Conservation (phyloP, 2,797 vertebrate species). For the Periophthalmus magnuspinnatus region DNA sequence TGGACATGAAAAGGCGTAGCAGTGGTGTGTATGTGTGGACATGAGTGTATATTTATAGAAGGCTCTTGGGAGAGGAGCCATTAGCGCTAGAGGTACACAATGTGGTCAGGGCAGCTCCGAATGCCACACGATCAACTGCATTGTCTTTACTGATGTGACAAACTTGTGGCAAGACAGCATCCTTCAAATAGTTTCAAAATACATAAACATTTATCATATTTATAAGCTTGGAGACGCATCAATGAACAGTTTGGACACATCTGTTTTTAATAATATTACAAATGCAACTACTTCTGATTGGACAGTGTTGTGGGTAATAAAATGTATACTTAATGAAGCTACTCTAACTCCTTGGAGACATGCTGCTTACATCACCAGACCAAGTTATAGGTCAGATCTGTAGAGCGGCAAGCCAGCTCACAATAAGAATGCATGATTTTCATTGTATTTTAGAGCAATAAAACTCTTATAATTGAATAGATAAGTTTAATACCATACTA, state of each 20-base stretch:
- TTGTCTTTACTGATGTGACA: conserved; percentile 29
- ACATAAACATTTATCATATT: background rate
- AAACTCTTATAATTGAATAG: no score
- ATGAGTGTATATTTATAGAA: conserved; percentile 67
- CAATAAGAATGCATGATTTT: no score
- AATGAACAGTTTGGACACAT: background rate
- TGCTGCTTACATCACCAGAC: no score
- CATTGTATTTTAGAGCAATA: no score
- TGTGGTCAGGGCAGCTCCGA: conserved; percentile 18
- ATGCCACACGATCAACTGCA: conserved; percentile 41
- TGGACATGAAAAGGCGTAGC: conserved; percentile 30
- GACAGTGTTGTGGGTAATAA: background rate
- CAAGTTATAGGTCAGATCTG: no score
- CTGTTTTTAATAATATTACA: background rate
- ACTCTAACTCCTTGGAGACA: no score
- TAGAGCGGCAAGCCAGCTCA: no score
- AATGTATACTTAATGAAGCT: background rate
- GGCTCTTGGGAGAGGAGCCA: conserved; percentile 53
- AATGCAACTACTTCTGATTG: background rate
- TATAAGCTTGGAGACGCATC: background rate
- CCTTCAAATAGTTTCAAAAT: background rate
- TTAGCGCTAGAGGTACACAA: conserved; percentile 50
- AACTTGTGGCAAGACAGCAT: background rate
- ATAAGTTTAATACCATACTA: no score
- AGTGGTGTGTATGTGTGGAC: conserved; percentile 12